phyloP scores from a whole-genome alignment of 2,113 vertebrate genomes.

The Apodemus sylvaticus region DNA sequence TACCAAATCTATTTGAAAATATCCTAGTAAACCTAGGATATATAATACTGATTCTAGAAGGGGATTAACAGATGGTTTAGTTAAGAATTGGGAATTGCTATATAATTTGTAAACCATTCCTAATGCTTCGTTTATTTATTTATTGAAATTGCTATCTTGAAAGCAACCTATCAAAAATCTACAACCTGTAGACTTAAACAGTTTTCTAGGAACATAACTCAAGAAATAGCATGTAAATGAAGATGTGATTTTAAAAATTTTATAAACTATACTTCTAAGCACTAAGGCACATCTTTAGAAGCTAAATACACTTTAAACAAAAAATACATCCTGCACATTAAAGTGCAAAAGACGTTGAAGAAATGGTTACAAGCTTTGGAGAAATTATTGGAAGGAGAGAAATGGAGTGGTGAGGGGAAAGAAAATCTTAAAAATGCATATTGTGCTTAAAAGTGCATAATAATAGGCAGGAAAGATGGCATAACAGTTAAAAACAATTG shows the following conservation, averaged over 20 bases:
- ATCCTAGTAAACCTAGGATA: background rate
- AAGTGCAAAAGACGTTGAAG: background rate
- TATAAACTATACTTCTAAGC: background rate
- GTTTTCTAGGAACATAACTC: background rate
- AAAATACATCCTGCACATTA: background rate
- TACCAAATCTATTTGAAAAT: background rate
- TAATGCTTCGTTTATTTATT: conserved; percentile 11
- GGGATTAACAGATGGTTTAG: background rate
- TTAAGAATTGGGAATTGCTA: background rate
- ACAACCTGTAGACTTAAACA: background rate
- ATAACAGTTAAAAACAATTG: background rate
- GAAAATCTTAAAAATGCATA: too few relatives aligned
- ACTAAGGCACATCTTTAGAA: background rate
- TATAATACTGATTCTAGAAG: background rate
- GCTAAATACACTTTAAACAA: background rate
- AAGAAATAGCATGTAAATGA: background rate
- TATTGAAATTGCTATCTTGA: background rate
- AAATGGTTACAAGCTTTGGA: background rate
- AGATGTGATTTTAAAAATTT: background rate
- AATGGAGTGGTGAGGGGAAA: background rate
- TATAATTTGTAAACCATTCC: background rate
- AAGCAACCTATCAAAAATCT: background rate
- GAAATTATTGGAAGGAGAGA: too few relatives aligned
- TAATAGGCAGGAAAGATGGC: background rate
- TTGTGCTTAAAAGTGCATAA: background rate